These are phyloP conservation scores for Sthenelais limicola DNA, from an alignment of 2,888 invertebrate genomes.

Conservation along the genomic window DNA sequence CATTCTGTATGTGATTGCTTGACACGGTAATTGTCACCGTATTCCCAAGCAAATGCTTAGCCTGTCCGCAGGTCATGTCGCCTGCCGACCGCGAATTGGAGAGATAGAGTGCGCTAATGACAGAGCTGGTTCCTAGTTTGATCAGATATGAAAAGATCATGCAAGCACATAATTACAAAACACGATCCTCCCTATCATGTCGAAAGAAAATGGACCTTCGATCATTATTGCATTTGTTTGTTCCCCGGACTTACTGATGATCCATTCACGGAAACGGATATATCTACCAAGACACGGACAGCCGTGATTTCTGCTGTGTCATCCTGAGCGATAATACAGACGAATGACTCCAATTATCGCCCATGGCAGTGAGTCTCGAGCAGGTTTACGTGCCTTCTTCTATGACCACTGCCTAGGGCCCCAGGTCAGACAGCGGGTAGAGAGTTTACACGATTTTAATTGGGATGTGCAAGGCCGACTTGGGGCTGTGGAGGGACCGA, in stretches of 20 bases:
- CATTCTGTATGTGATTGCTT: too few relatives aligned
- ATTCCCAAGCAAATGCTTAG: too few relatives aligned
- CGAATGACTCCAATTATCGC: constrained; percentile 37
- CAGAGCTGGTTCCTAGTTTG: too few relatives aligned
- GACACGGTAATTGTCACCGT: too few relatives aligned
- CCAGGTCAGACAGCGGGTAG: constrained; percentile 4
- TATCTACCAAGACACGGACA: constrained; percentile 20
- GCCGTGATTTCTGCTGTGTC: constrained; percentile 20
- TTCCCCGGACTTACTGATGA: not conserved
- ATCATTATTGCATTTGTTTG: constrained; percentile 10
- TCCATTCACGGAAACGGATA: constrained; percentile 11
- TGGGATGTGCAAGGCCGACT: not conserved
- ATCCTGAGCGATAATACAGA: constrained; percentile 32
- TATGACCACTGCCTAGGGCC: constrained; percentile 3
- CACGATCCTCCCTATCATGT: constrained; percentile 2
- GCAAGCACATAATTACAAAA: too few relatives aligned
- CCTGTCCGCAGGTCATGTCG: too few relatives aligned
- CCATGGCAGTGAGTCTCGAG: constrained; percentile 11
- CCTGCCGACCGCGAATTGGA: too few relatives aligned
- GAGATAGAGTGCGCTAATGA: too few relatives aligned
- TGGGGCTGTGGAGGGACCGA: constrained; percentile 14
- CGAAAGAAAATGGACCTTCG: not conserved
- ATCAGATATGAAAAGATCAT: constrained; percentile 12
- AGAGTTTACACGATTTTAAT: constrained; percentile 34
- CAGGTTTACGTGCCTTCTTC: constrained; percentile 8